phyloP scores from a whole-genome alignment of 2,113 vertebrate genomes.

The Panurus biarmicus region DNA sequence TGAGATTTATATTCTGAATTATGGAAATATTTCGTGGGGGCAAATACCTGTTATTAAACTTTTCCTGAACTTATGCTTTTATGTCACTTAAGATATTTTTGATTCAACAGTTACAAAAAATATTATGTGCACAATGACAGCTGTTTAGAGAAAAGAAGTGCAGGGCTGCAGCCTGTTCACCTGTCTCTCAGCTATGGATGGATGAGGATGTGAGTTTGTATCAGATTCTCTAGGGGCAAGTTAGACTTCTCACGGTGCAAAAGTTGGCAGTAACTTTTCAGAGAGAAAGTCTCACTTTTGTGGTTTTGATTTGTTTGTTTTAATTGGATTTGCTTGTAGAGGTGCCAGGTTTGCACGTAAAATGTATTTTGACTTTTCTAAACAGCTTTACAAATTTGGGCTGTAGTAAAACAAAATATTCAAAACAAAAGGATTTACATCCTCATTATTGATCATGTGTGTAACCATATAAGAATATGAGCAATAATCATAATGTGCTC shows the following conservation, averaged over 20 bases:
- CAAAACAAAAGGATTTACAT: not conserved
- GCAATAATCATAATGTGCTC: not conserved
- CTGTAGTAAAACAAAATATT: not conserved
- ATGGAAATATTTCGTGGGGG: not conserved
- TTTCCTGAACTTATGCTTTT: not conserved
- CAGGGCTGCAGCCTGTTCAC: not conserved
- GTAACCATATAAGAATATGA: not conserved
- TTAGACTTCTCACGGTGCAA: accelerated
- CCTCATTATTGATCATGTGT: accelerated
- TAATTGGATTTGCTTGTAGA: not conserved
- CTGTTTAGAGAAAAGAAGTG: not conserved
- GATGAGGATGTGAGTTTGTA: not conserved
- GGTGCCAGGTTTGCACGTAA: not conserved
- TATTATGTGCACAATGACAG: not conserved
- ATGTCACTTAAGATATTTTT: not conserved
- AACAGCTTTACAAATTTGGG: not conserved
- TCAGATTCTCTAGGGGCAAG: accelerated
- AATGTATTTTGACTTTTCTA: not conserved
- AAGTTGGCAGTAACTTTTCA: not conserved
- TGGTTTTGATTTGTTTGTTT: not conserved
- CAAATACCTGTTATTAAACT: not conserved
- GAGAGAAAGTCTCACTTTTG: not conserved
- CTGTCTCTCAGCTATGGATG: not conserved
- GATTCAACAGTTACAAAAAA: not conserved
- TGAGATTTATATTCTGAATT: not conserved